A percentile compares a stretch with the other conserved stretches of the same genome.
Conservation (phyloP, 2,797 vertebrate species). For the Microctenopoma stevenorrisi region DNA sequence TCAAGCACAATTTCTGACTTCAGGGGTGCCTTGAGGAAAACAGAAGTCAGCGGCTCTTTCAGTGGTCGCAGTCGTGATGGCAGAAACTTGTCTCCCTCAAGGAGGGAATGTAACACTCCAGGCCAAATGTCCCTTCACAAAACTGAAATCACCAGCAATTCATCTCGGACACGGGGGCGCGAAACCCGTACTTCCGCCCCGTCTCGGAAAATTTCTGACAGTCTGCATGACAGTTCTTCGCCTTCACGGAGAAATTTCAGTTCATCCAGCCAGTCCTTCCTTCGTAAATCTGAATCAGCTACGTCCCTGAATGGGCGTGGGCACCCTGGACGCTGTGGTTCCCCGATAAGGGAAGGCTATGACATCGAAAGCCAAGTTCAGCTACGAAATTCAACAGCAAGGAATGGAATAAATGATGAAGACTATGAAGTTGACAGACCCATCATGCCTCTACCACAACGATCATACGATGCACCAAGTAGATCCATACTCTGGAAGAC, state of each 20-base stretch:
- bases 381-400: constrained; percentile 60
- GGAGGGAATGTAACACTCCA: constrained; percentile 53
- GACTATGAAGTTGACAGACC: constrained; percentile 50
- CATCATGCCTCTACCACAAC: constrained; percentile 27
- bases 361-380: constrained; percentile 75
- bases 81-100: constrained; percentile 68
- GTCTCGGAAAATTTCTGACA: constrained; percentile 49
- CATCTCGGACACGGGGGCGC: constrained; percentile 22
- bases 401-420: constrained; percentile 53
- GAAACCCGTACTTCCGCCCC: constrained; percentile 62
- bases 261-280: constrained; percentile 50
- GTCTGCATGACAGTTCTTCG: constrained; percentile 61
- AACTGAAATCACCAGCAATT: constrained; percentile 55
- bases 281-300: constrained; percentile 72
- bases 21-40: constrained; percentile 72
- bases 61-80: constrained; percentile 37
- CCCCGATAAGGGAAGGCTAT: constrained; percentile 83
- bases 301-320: constrained; percentile 62
- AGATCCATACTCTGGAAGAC: constrained; percentile 66
- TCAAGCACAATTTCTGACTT: constrained; percentile 72
- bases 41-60: constrained; percentile 54
- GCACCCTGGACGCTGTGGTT: constrained; percentile 75
- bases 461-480: constrained; percentile 40
- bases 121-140: constrained; percentile 58
- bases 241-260: constrained; percentile 64